Evolutionary conservation across 2,113 vertebrate species (phyloP), one percentile per base, ranked within the genome.

Genomic region (Oplegnathus fasciatus): DNA sequence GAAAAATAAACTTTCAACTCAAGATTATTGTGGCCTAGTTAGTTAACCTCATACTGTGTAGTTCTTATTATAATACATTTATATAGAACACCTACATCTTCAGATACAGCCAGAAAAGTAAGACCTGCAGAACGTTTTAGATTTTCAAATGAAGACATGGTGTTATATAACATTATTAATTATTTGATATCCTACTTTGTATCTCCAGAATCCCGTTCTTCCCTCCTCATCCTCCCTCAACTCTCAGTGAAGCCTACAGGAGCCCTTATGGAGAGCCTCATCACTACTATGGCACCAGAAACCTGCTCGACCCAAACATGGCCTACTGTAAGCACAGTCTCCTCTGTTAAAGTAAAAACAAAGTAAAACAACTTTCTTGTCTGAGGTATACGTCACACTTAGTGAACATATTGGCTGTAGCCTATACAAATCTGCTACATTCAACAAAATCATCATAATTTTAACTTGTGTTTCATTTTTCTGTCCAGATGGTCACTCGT

Each of bases 251-350:
- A 7, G 93, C 90, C 74, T 96, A 95, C 57, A 96, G 94, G 86
- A 96, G 94, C 3, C 95, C 95, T 40, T 97, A 96, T 24, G 95
- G 94, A 73, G 96, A 98, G 1, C 95, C 94, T 0, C 96, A 97
- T 82, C 96, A 94, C 84, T 97, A 94, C 84, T 97, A 95, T n/a
- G 93, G 96, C 24, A 90, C 84, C 60, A 95, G 96, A 66, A 97
- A 96, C 90, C 93, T 95, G 82, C 93, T 96, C 86, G 96, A 97
- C 86, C 97, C 97, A 32, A 93, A 70, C 92, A 93, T 95, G 84
- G 93, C 96, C 34, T 96, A 96, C 61, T 97, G 98, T 99, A 94
- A 97, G 97, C 92, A 46, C 9, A 1, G 1, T 68, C 20, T 69
- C 46, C 17, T 76, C 37, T 68, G 4, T 62, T 37, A 30, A 60